phyloP scores from a whole-genome alignment of 2,797 vertebrate species.

The Fringilla coelebs region DNA sequence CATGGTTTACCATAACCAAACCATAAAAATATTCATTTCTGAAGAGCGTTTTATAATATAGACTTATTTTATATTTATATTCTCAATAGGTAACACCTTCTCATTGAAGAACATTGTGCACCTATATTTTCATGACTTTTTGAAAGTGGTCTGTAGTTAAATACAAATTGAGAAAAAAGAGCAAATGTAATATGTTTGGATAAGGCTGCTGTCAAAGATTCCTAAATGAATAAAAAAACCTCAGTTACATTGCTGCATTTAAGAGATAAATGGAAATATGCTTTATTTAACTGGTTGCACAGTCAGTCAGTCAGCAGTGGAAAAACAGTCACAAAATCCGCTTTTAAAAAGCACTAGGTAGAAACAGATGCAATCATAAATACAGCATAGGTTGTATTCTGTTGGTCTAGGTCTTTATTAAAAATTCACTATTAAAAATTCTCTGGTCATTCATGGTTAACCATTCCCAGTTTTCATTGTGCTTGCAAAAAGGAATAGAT shows the following conservation, averaged over 20 bases:
- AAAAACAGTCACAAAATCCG: background rate
- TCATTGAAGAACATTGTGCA: background rate
- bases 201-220: background rate
- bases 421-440: background rate
- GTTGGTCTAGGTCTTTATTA: background rate
- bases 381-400: background rate
- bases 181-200: background rate
- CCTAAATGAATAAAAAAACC: fast-evolving
- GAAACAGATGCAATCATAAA: background rate
- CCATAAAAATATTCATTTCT: background rate
- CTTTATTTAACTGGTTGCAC: background rate
- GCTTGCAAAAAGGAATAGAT: background rate
- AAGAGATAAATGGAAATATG: background rate
- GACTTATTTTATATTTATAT: background rate
- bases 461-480: background rate
- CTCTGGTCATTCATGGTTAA: background rate
- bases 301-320: background rate
- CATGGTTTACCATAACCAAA: background rate
- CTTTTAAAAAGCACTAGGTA: background rate
- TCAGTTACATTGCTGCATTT: background rate
- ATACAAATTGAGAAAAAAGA: background rate
- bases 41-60: background rate
- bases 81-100: background rate
- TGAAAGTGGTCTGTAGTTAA: background rate
- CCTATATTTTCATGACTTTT: background rate